Evolutionary conservation across 92 coral and sea anemone genomes (phyloP).

Genomic region (Actinernus sp.): DNA sequence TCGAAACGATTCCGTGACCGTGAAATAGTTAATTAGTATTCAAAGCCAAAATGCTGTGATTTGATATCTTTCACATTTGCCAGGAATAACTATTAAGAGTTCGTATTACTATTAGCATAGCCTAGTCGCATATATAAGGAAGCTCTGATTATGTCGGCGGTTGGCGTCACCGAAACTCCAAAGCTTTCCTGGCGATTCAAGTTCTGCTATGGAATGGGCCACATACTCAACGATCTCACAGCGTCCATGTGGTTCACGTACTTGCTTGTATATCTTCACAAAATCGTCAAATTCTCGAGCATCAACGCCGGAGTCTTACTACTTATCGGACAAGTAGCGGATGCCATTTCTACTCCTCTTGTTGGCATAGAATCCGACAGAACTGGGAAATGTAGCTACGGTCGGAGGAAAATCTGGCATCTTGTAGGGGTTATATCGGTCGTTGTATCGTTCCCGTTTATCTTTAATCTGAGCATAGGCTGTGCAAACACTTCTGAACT

Average conservation of each 20-base stretch:
- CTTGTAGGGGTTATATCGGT: constrained; percentile 87
- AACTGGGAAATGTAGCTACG: constrained; percentile 71
- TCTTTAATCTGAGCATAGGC: constrained; percentile 81
- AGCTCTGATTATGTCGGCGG: too few relatives aligned
- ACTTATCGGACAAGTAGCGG: constrained; percentile 94
- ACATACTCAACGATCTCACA: constrained; percentile 89
- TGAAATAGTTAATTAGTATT: too few relatives aligned
- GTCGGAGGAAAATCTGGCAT: constrained; percentile 96
- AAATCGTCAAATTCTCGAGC: constrained; percentile 82
- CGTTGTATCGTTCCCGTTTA: constrained; percentile 82
- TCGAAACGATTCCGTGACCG: too few relatives aligned
- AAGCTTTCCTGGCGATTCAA: constrained; percentile 79
- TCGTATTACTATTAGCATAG: too few relatives aligned
- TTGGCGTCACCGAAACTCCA: too few relatives aligned
- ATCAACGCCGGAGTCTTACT: constrained; percentile 77
- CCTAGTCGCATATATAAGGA: too few relatives aligned
- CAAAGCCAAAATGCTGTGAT: too few relatives aligned
- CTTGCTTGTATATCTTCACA: constrained; percentile 86
- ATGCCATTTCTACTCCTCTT: constrained; percentile 88
- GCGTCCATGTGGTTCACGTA: constrained; percentile 99
- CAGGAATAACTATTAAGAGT: too few relatives aligned
- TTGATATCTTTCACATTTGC: too few relatives aligned
- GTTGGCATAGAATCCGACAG: constrained; percentile 95
- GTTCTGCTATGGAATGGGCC: constrained; percentile 89
- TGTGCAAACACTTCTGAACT: constrained; percentile 71